phyloP scores from a whole-genome alignment of 2,888 invertebrate genomes.

The Drosophila lutescens region DNA sequence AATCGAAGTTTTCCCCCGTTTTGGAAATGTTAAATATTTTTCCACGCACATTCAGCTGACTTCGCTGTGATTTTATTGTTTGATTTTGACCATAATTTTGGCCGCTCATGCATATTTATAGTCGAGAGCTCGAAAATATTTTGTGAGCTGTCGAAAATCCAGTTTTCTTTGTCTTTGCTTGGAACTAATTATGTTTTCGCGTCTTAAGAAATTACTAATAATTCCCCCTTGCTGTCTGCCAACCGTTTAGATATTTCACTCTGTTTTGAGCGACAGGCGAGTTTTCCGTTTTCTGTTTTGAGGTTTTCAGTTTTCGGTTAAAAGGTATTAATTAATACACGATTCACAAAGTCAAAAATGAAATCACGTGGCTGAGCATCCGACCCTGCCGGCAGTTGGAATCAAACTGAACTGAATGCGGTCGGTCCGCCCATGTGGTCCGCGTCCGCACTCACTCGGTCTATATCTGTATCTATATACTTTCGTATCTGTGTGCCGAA shows the following conservation, averaged over 20 bases:
- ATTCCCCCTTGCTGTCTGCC: conserved; percentile 2
- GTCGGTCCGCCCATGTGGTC: conserved; percentile 60
- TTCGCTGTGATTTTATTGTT: conserved; percentile 25
- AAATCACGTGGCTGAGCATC: conserved; percentile 53
- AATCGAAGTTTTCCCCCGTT: neutral
- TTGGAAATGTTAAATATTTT: neutral
- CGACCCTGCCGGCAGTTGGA: conserved; percentile 67
- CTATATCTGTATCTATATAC: conserved; percentile 15
- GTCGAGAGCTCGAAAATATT: conserved; percentile 32
- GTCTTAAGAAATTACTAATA: conserved; percentile 43
- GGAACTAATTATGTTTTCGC: conserved; percentile 51
- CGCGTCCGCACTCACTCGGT: conserved; percentile 16
- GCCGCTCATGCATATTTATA: conserved; percentile 70
- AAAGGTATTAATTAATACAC: conserved; percentile 40
- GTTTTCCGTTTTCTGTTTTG: conserved; percentile 6
- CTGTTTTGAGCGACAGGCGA: neutral
- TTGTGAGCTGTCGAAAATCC: conserved; percentile 60
- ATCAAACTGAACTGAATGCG: conserved; percentile 64
- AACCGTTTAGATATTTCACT: conserved; percentile 32
- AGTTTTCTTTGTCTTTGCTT: conserved; percentile 71
- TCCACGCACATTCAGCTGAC: conserved; percentile 31
- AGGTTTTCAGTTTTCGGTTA: neutral
- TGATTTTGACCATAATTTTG: conserved; percentile 52
- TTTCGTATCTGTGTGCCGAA: conserved; percentile 46
- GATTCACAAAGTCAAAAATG: conserved; percentile 14